phyloP scores from a whole-genome alignment of 1,140 invertebrate species.

The Magallana ariakensis region DNA sequence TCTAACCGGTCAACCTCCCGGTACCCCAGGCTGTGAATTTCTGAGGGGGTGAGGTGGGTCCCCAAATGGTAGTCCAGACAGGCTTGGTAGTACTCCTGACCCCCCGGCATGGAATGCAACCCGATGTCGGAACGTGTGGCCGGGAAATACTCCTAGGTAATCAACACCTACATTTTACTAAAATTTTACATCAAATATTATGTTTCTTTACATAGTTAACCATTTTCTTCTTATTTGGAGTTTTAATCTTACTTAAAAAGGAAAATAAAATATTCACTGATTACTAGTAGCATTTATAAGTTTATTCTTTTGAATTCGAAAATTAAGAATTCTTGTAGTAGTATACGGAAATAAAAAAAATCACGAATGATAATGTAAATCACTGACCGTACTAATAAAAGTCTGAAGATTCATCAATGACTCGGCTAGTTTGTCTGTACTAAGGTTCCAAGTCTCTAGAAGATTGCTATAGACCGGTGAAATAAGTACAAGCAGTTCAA shows the following conservation, averaged over 20 bases:
- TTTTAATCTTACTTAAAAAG: too few species aligned
- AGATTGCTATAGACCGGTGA: neutral
- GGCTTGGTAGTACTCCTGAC: constrained; percentile 76
- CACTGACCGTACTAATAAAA: neutral
- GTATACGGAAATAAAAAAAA: too few species aligned
- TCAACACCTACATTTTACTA: neutral
- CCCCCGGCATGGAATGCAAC: constrained; percentile 72
- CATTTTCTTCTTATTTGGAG: too few species aligned
- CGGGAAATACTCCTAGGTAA: constrained; percentile 60
- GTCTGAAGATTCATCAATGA: neutral
- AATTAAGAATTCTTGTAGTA: too few species aligned
- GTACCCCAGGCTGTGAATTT: constrained; percentile 78
- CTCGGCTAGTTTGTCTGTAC: neutral
- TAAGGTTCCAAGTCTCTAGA: neutral
- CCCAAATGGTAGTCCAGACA: constrained; percentile 78
- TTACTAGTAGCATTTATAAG: too few species aligned
- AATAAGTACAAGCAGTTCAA: neutral
- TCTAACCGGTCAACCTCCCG: constrained; percentile 77
- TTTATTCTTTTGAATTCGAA: too few species aligned
- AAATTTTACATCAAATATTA: too few species aligned
- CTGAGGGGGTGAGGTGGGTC: constrained; percentile 67
- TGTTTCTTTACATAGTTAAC: too few species aligned
- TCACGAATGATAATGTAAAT: too few species aligned
- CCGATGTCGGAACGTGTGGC: constrained; percentile 70
- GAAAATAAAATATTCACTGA: too few species aligned